Base-by-base conservation (phyloP, 2,113 vertebrate species). In the Sterrhoptilus dennistouni region DNA sequence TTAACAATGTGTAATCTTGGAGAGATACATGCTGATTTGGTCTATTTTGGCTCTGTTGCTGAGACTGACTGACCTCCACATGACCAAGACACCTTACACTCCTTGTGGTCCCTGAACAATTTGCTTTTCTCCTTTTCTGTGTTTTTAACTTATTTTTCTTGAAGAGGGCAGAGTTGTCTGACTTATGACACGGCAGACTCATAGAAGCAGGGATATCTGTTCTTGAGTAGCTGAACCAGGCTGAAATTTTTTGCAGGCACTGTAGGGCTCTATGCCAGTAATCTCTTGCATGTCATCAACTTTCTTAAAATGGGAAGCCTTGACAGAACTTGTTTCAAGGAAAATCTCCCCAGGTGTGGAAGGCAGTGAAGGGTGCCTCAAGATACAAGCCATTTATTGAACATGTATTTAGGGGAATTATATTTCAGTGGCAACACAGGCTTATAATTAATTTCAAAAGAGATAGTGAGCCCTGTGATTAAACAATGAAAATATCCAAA, bases 291-390 rank as follows among this genome's bases (percentile, higher is more conserved):
- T 50, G 68, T 93, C 83, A 89, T 83, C 88, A 74, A 33, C 80
- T 59, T 61, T 83, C 45, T 66, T 80, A 54, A 89, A 96, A 96
- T 7, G 38, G 59, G 35, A 77, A 54, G 29, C 33, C 76, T 90
- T 95, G 79, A 92, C 76, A 92, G 76, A 81, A 21, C 47, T 93
- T 93, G 61, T 77, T 90, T 93, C 76, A 50, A 80, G 79, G 59
- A 77, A 94, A 84, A 81, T 90, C 61, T 87, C 49, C 70, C 45
- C 36, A 64, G 83, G 68, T 81, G 65, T 65, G 29, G 50, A 50
- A 69, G 29, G 60, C 0, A 0, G 27, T 38, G 63, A 91, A 90
- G 20, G 69, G 28, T 54, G 21, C 38, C 66, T 92, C 42, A 70
- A 83, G 50, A 86, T 17, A 50, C 12, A 83, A 88, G 12, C 18